Evolutionary conservation across 2,113 vertebrate genomes (phyloP).

Genomic region (Notarius lentiginosus): DNA sequence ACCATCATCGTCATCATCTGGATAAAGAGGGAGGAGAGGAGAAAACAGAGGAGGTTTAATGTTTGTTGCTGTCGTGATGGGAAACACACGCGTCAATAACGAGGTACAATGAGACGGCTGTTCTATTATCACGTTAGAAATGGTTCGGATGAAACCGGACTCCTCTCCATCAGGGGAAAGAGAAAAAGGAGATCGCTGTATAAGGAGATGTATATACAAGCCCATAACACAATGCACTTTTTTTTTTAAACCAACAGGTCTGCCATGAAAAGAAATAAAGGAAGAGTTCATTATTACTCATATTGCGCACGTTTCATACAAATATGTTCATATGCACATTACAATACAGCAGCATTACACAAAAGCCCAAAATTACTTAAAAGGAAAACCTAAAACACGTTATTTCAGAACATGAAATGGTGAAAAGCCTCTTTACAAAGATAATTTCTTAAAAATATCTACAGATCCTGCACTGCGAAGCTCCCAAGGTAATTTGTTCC

Average conservation of each 20-base stretch:
- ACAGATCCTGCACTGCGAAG: too few relatives aligned
- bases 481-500: too few relatives aligned
- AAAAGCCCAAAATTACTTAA: too few relatives aligned
- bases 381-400: too few relatives aligned
- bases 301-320: too few relatives aligned
- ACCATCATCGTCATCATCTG: conserved; percentile 95
- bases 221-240: neutral
- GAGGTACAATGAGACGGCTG: conserved; percentile 45
- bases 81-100: conserved; percentile 46
- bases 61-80: conserved; percentile 61
- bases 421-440: too few relatives aligned
- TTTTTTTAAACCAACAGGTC: neutral
- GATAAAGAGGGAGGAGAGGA: conserved; percentile 58
- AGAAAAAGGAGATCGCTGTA: too few relatives aligned
- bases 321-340: too few relatives aligned
- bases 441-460: too few relatives aligned
- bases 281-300: too few relatives aligned
- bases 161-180: neutral
- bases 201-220: neutral
- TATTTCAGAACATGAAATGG: too few relatives aligned
- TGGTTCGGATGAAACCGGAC: neutral
- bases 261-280: neutral
- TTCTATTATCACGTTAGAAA: conserved; percentile 23
- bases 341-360: too few relatives aligned
- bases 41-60: conserved; percentile 77